phyloP scores from a whole-genome alignment of 1,140 invertebrate species.

The Zophobas atratus region DNA sequence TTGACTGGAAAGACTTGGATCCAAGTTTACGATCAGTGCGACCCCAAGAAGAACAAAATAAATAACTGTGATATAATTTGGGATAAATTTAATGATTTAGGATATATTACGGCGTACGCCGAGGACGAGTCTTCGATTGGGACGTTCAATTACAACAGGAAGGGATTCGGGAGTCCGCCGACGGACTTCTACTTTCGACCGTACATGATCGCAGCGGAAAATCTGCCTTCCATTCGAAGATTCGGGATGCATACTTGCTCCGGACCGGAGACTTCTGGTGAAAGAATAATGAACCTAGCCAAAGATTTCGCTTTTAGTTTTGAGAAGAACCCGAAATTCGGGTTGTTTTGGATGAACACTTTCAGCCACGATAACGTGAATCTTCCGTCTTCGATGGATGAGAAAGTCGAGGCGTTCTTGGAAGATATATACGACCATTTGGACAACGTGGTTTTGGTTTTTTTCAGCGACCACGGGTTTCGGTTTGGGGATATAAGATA shows the following conservation, averaged over 20 bases:
- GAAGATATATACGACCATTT: constrained; percentile 63
- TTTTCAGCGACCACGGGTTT: constrained; percentile 90
- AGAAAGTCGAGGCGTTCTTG: constrained; percentile 70
- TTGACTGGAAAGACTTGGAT: constrained; percentile 74
- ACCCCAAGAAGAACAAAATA: constrained; percentile 69
- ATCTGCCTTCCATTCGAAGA: constrained; percentile 67
- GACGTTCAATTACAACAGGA: constrained; percentile 78
- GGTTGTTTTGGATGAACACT: constrained; percentile 81
- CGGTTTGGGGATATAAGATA: constrained; percentile 82
- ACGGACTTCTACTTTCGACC: constrained; percentile 84
- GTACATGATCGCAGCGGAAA: constrained; percentile 75
- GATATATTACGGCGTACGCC: constrained; percentile 77
- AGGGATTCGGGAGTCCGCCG: constrained; percentile 77
- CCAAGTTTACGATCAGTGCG: constrained; percentile 68
- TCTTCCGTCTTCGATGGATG: constrained; percentile 73
- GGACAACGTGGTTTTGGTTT: constrained; percentile 76
- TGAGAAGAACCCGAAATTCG: constrained; percentile 74
- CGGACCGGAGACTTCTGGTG: constrained; percentile 71
- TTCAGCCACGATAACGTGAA: constrained; percentile 78
- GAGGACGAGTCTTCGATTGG: constrained; percentile 76
- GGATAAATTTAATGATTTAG: constrained; percentile 73
- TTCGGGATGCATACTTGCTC: constrained; percentile 70
- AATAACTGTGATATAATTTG: constrained; percentile 77
- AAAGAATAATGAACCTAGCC: constrained; percentile 74
- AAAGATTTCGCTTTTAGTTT: constrained; percentile 76